Evolutionary conservation across 2,113 vertebrate species (phyloP).

Genomic region (Corydoras sp.): DNA sequence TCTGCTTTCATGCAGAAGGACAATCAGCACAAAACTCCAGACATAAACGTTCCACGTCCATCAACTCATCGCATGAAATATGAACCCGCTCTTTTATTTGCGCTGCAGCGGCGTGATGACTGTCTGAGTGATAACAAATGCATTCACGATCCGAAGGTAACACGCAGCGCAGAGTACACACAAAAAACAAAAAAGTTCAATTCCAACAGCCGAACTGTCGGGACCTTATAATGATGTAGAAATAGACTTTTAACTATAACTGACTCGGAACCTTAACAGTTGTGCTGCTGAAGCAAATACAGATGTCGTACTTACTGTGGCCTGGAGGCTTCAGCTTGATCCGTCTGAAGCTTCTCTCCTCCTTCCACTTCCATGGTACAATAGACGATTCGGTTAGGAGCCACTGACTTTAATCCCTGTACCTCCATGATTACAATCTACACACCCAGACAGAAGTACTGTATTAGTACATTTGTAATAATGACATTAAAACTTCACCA

Average conservation of each 20-base stretch:
- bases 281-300: not conserved
- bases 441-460: slow-evolving; percentile 18
- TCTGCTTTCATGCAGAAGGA: not conserved
- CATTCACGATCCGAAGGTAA: not conserved
- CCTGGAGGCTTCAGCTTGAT: slow-evolving; percentile 94
- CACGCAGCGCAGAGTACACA: no score
- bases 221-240: no score
- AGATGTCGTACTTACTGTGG: slow-evolving; percentile 79
- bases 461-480: no score
- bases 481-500: no score
- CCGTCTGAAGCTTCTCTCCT: slow-evolving; percentile 93
- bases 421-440: slow-evolving; percentile 96
- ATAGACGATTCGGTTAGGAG: slow-evolving; percentile 92
- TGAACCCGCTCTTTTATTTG: not conserved
- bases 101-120: not conserved
- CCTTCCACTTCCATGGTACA: slow-evolving; percentile 99
- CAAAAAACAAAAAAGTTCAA: no score
- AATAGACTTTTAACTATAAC: no score
- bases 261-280: no score
- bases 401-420: slow-evolving; percentile 86
- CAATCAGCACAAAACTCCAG: not conserved
- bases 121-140: not conserved
- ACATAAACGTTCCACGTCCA: not conserved
- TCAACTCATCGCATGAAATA: not conserved
- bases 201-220: no score